Percentiles rank a stretch among this genome's conserved stretches.
phyloP scores from a whole-genome alignment of 1,140 invertebrate genomes.

The Calycopis cecrops region DNA sequence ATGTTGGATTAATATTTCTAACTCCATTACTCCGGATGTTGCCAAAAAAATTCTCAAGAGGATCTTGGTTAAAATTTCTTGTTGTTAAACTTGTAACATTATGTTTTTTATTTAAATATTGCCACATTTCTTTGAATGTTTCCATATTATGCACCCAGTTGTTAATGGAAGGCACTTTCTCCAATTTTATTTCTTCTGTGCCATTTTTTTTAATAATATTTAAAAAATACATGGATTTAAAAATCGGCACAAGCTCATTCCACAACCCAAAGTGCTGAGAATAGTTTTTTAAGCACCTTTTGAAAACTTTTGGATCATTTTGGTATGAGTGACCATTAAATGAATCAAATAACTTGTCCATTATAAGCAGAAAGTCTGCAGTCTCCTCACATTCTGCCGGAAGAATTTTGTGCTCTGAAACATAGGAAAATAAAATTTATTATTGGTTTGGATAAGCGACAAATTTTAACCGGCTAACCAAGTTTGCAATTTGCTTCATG shows the following conservation, averaged over 20 bases:
- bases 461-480: no score
- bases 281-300: constrained; percentile 16
- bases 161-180: constrained; percentile 21
- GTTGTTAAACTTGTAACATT: no score
- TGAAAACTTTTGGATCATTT: constrained; percentile 14
- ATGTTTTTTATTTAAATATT: no score
- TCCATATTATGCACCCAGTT: constrained; percentile 22
- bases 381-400: constrained; percentile 20
- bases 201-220: neutral
- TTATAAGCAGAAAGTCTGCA: constrained; percentile 21
- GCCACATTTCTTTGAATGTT: constrained; percentile 13
- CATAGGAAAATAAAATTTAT: constrained; percentile 13
- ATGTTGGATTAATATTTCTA: no score
- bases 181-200: no score
- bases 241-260: neutral
- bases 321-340: constrained; percentile 24
- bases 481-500: no score
- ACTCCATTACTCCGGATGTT: no score
- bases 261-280: constrained; percentile 21
- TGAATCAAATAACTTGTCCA: constrained; percentile 30
- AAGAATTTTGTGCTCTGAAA: constrained; percentile 26
- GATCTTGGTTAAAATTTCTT: no score
- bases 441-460: no score
- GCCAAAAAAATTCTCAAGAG: no score
- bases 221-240: constrained; percentile 12